Percentiles rank a stretch among this genome's conserved stretches.
phyloP scores from a whole-genome alignment of 2,797 vertebrate species.

The Acipenser transmontanus region DNA sequence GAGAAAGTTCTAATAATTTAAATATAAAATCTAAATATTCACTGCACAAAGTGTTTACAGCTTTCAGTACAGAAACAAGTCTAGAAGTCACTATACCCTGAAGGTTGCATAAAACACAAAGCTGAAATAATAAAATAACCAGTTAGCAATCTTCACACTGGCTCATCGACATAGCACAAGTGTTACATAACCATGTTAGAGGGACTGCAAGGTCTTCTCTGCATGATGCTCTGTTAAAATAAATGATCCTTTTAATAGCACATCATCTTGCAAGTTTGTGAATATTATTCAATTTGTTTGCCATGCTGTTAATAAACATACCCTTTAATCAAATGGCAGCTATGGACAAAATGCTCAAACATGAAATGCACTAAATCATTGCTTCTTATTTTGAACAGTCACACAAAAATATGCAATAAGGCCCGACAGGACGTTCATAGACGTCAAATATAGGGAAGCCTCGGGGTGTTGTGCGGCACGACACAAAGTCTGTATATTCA shows the following conservation, averaged over 20 bases:
- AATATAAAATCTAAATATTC: no score
- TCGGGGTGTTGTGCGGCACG: no score
- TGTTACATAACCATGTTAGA: conserved; percentile 56
- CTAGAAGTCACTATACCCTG: background rate
- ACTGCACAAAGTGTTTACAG: background rate
- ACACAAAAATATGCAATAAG: no score
- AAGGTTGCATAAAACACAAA: conserved; percentile 12
- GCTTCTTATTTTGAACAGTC: no score
- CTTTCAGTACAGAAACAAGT: background rate
- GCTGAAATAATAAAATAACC: conserved; percentile 33
- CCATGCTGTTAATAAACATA: conserved; percentile 60
- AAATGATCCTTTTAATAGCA: conserved; percentile 48
- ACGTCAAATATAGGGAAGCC: no score
- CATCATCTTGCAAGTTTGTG: conserved; percentile 48
- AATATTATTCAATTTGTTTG: conserved; percentile 55
- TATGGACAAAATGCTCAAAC: conserved; percentile 39
- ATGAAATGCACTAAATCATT: conserved; percentile 30
- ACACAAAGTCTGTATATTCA: no score
- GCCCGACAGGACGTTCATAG: no score
- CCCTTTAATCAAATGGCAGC: conserved; percentile 43
- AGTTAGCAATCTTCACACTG: conserved; percentile 56
- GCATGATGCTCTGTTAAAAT: conserved; percentile 49
- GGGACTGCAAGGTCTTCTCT: conserved; percentile 53
- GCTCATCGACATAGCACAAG: conserved; percentile 51
- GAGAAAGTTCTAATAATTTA: no score